Evolutionary conservation across 2,888 invertebrate genomes (phyloP).

Genomic region (Punctoribates punctum): DNA sequence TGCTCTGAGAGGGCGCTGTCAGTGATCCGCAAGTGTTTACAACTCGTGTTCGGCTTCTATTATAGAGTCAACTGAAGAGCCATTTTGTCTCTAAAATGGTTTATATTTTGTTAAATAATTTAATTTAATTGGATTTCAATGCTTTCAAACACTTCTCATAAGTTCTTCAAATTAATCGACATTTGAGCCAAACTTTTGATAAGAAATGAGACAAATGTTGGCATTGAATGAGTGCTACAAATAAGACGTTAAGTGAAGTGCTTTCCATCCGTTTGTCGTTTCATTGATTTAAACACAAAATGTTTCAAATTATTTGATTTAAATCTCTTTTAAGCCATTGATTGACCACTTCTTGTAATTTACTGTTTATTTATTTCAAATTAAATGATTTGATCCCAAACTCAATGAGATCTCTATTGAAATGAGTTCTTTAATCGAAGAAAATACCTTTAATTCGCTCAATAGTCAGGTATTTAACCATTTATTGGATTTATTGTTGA

Average conservation of each 20-base stretch:
- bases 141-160: background rate
- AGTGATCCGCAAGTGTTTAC: background rate
- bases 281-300: background rate
- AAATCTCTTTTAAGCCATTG: too few species aligned
- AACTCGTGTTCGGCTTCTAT: conserved; percentile 32
- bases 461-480: conserved; percentile 25
- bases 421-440: conserved; percentile 11
- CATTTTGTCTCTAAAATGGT: background rate
- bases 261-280: background rate
- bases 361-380: too few species aligned
- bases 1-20: background rate
- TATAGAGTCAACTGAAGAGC: background rate
- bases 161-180: too few species aligned
- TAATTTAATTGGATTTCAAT: background rate
- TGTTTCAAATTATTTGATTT: too few species aligned
- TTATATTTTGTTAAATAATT: conserved; percentile 3
- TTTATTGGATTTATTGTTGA: background rate
- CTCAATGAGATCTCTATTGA: background rate
- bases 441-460: conserved; percentile 15
- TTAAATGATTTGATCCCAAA: background rate
- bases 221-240: background rate
- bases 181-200: too few species aligned
- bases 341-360: too few species aligned
- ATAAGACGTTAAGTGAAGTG: too few species aligned
- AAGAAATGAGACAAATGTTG: background rate